phyloP scores from a whole-genome alignment of 2,797 vertebrate genomes.

The Psittacula echo region DNA sequence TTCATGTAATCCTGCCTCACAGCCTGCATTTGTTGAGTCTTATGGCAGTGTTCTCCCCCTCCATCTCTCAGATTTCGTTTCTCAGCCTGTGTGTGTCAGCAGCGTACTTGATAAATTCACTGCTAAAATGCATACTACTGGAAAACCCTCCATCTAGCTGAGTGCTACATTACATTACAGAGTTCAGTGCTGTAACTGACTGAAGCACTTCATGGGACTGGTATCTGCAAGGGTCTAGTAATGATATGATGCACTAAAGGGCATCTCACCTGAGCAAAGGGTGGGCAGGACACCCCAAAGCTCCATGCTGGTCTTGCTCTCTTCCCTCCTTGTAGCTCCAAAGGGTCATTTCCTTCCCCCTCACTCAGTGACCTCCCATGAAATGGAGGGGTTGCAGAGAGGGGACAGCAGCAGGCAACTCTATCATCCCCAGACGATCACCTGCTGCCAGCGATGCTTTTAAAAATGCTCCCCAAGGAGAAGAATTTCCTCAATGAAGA shows the following conservation, averaged over 20 bases:
- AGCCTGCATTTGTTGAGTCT: neutral
- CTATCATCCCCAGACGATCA: neutral
- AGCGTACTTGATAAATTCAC: neutral
- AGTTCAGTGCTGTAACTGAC: neutral
- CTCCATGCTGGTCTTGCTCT: neutral
- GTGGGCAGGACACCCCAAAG: neutral
- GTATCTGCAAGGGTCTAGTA: neutral
- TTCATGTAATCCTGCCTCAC: neutral
- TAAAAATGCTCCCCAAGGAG: neutral
- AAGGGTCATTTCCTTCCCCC: neutral
- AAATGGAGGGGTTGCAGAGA: accelerated
- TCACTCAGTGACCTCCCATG: neutral
- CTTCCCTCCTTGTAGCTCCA: neutral
- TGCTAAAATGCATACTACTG: neutral
- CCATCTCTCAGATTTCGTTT: neutral
- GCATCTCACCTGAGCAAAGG: neutral
- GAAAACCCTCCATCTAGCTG: neutral
- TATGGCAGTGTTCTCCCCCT: neutral
- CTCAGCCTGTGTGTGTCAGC: neutral
- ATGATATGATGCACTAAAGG: accelerated
- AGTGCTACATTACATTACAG: neutral
- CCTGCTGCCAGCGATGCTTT: accelerated
- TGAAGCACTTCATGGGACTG: neutral
- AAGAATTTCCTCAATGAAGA: neutral
- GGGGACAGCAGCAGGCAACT: neutral